Evolutionary conservation across 2,797 vertebrate genomes (phyloP).

Genomic region (Phrynocephalus guinanensis): DNA sequence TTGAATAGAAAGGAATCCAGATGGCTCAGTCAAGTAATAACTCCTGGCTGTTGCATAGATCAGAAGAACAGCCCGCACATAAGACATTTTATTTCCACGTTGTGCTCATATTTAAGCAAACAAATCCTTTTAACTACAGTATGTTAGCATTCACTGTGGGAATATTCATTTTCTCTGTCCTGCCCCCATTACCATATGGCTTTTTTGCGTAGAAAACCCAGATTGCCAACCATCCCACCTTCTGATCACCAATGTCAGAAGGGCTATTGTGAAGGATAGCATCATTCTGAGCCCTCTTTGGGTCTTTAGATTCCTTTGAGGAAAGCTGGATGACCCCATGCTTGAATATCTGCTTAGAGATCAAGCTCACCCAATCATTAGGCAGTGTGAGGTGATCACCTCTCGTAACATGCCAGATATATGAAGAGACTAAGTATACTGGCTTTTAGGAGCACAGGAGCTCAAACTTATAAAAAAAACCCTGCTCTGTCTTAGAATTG

Average conservation of each 20-base stretch:
- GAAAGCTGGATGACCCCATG: background rate
- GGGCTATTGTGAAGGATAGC: background rate
- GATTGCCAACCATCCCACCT: background rate
- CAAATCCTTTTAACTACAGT: constrained; percentile 2
- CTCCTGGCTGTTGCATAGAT: constrained; percentile 20
- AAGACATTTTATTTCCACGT: constrained; percentile 34
- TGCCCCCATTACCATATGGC: background rate
- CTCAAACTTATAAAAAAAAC: too few species aligned
- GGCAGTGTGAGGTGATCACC: background rate
- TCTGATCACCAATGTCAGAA: background rate
- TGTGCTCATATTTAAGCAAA: constrained; percentile 21
- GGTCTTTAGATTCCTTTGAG: background rate
- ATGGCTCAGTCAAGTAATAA: constrained; percentile 27
- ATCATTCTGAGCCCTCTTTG: background rate
- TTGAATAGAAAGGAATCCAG: constrained; percentile 13
- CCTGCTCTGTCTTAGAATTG: too few species aligned
- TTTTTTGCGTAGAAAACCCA: background rate
- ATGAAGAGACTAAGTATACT: too few species aligned
- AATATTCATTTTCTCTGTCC: background rate
- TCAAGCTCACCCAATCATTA: background rate
- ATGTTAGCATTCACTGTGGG: constrained; percentile 18
- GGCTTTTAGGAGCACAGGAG: too few species aligned
- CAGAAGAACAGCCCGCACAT: constrained; percentile 5
- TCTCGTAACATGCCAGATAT: background rate
- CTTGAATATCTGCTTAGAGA: background rate